phyloP scores from a whole-genome alignment of 2,113 vertebrate species.

The Tautogolabrus adspersus region DNA sequence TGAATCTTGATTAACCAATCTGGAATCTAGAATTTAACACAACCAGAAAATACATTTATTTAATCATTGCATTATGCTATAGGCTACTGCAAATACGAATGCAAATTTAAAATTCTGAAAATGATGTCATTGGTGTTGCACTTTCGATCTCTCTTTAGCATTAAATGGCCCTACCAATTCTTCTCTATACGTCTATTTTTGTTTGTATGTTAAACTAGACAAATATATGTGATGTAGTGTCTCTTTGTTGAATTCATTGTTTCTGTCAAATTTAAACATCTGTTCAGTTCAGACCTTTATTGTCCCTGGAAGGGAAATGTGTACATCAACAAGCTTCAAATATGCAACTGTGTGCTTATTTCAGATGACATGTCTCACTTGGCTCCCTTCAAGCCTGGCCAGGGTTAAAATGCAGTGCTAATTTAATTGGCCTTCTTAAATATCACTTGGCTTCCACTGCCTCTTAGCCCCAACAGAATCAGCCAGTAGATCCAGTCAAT shows the following conservation, averaged over 20 bases:
- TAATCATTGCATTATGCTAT: no score
- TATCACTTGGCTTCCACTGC: constrained; percentile 27
- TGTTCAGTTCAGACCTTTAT: no score
- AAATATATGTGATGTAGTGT: no score
- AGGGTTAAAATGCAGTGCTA: constrained; percentile 30
- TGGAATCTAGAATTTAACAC: no score
- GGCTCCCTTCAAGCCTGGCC: neutral
- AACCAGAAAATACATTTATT: no score
- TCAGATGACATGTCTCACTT: neutral
- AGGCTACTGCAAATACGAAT: no score
- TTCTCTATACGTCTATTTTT: no score
- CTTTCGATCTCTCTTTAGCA: neutral
- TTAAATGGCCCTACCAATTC: neutral
- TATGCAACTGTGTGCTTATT: neutral
- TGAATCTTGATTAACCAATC: no score
- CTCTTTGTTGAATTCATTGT: no score
- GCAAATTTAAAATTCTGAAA: no score
- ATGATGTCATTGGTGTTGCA: neutral
- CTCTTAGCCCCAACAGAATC: constrained; percentile 27
- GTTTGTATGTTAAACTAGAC: neutral
- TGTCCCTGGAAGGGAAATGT: no score
- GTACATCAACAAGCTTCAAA: neutral
- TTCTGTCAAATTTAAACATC: no score
- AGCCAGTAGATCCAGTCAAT: constrained; percentile 1
- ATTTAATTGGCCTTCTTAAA: constrained; percentile 45